These are phyloP conservation scores for Melanogrammus aeglefinus DNA, from an alignment of 2,797 vertebrate species.

Conservation along the genomic window DNA sequence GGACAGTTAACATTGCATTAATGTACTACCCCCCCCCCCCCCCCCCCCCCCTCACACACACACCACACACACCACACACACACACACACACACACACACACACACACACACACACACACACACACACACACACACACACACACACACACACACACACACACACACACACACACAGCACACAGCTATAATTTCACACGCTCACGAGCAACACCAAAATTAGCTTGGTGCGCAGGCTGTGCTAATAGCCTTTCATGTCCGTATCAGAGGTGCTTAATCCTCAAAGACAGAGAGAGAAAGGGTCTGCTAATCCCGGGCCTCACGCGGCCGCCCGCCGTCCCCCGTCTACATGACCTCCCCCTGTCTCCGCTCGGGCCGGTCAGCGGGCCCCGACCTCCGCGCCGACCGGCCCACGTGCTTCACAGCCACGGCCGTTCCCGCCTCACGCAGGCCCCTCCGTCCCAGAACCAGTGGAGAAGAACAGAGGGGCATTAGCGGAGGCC, in stretches of 20 bases:
- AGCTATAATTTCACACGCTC: constrained; percentile 57
- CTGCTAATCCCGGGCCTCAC: constrained; percentile 62
- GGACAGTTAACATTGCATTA: constrained; percentile 42
- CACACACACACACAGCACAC: constrained; percentile 26
- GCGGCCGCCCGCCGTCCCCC: not conserved
- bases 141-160: not conserved
- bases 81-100: no score
- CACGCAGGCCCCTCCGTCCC: not conserved
- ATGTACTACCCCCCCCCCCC: constrained; percentile 24
- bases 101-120: no score
- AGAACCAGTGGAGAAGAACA: constrained; percentile 70
- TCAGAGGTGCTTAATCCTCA: constrained; percentile 60
- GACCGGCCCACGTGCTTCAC: constrained; percentile 1
- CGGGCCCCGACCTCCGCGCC: constrained; percentile 6
- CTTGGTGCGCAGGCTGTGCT: constrained; percentile 60
- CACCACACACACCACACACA: no score
- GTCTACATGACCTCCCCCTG: no score
- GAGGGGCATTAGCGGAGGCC: constrained; percentile 71
- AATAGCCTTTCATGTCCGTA: constrained; percentile 68
- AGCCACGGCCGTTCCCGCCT: constrained; percentile 24
- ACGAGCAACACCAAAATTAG: constrained; percentile 50
- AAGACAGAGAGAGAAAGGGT: constrained; percentile 61
- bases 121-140: constrained; percentile 16
- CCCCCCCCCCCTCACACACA: not conserved
- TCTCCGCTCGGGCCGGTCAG: no score